A percentile compares a stretch with the other conserved stretches of the same genome.
phyloP scores from a whole-genome alignment of 2,113 vertebrate genomes.

The Vombatus ursinus region DNA sequence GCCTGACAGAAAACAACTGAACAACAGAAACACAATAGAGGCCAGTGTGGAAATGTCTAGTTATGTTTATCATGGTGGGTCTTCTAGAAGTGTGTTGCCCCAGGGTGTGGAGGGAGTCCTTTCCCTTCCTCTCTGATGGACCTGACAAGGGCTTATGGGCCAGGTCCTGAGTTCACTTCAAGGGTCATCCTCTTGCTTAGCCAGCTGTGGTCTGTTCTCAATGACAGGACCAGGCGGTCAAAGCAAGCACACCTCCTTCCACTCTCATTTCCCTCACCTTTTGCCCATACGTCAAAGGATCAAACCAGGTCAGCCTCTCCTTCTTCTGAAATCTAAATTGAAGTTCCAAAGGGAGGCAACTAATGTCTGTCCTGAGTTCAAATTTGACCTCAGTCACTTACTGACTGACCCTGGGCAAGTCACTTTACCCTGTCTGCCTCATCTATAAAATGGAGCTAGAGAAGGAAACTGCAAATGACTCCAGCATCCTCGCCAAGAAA shows the following conservation, averaged over 20 bases:
- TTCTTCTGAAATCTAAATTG: slow-evolving; percentile 24
- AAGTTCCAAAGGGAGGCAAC: not conserved
- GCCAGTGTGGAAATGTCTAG: not conserved
- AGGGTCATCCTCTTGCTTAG: not conserved
- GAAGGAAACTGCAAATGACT: not conserved
- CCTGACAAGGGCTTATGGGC: not conserved
- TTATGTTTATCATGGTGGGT: not conserved
- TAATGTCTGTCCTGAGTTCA: not conserved
- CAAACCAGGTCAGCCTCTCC: slow-evolving; percentile 15
- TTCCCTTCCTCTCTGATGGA: not conserved
- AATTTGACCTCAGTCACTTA: not conserved
- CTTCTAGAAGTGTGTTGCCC: rapidly evolving
- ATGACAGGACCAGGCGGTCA: not conserved
- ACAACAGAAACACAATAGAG: not conserved
- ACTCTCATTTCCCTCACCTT: slow-evolving; percentile 8
- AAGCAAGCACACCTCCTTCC: not conserved
- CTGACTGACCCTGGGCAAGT: no score
- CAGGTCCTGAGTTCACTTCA: no score
- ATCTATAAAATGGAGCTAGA: not conserved
- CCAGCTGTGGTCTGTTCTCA: not conserved
- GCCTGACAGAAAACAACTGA: no score
- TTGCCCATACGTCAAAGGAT: slow-evolving; percentile 28
- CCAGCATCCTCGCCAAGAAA: not conserved
- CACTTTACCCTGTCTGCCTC: no score
- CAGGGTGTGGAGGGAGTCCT: not conserved